Evolutionary conservation across 1,140 invertebrate species (phyloP), one percentile per base, ranked within the genome.

Genomic region (Drosophila virilis): DNA sequence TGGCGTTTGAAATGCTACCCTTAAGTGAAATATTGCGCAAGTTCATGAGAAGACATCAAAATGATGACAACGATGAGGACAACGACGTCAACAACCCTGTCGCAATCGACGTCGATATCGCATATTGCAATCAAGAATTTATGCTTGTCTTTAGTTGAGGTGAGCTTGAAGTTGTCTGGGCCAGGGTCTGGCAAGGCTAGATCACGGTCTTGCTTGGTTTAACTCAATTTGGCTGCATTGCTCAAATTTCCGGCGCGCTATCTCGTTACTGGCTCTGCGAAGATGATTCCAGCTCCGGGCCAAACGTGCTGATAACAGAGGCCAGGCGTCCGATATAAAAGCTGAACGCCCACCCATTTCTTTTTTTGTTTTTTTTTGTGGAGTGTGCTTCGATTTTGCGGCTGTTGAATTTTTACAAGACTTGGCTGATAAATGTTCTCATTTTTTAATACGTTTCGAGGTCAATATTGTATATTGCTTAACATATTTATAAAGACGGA

Each of bases 51-150:
- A 74, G 80, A 74, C 79, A 88, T 88, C 83, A 86, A 76, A 86
- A 88, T 79, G 79, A 88, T 86, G 83, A 82, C 70, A 48, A 35
- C 52, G 66, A 69, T 40, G 40, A 55, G 28, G 35, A 55, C 50
- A 42, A 48, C 45, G 57, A 50, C 46, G 57, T 32, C 57, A 65
- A 13, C 37, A 32, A 15, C 62, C 60, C 58, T 52, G 77, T 62
- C 69, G 48, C 7, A 0, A 40, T 46, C 78, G 61, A 43, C 65
- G 57, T 48, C 69, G 55, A 59, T 76, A 51, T 73, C 72, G 69
- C 79, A 78, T 86, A 82, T 82, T 88, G 83, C 83, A 88, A 88
- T 89, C 83, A 89, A 88, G 79, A 88, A 88, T 88, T 88, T 88
- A 88, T 88, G 84, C 74, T 89, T 86, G 76, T 71, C 83, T 79